A percentile compares a stretch with the other conserved stretches of the same genome.
Evolutionary conservation across 2,888 invertebrate species (phyloP).

Genomic region (Epicampocera succincta): DNA sequence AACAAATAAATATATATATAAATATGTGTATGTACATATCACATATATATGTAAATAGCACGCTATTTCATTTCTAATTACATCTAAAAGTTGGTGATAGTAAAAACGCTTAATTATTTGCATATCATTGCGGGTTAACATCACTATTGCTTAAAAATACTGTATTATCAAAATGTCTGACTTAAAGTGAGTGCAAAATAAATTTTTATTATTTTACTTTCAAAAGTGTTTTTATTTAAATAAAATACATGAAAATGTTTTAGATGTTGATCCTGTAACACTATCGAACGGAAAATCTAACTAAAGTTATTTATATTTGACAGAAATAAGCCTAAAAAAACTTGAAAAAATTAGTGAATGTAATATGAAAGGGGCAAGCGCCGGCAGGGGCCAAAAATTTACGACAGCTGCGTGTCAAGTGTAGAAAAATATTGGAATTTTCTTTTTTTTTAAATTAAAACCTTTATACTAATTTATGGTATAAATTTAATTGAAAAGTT

Average conservation of each 20-base stretch:
- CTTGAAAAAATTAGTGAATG: slow-evolving; percentile 14
- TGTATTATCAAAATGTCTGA: slow-evolving; percentile 79
- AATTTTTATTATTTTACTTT: slow-evolving; percentile 57
- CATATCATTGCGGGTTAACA: neutral
- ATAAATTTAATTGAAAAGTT: too few species aligned
- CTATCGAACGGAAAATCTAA: neutral
- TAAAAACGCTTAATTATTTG: slow-evolving; percentile 1
- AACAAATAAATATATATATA: too few species aligned
- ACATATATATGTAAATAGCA: too few species aligned
- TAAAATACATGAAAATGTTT: slow-evolving; percentile 9
- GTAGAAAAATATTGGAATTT: slow-evolving; percentile 49
- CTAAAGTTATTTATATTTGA: neutral
- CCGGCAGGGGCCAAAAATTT: slow-evolving; percentile 41
- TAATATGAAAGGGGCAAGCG: neutral
- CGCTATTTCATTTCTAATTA: too few species aligned
- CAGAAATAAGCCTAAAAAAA: slow-evolving; percentile 16
- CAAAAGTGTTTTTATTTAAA: slow-evolving; percentile 11
- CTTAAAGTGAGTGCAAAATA: slow-evolving; percentile 78
- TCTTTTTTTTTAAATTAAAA: too few species aligned
- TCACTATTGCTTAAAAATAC: slow-evolving; percentile 36
- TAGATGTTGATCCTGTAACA: neutral
- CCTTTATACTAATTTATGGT: too few species aligned
- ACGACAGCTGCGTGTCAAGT: slow-evolving; percentile 66
- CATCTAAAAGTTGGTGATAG: too few species aligned
- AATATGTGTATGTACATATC: too few species aligned